Evolutionary conservation across 1,140 invertebrate genomes (phyloP).

Genomic region (Drosophila pectinifera): DNA sequence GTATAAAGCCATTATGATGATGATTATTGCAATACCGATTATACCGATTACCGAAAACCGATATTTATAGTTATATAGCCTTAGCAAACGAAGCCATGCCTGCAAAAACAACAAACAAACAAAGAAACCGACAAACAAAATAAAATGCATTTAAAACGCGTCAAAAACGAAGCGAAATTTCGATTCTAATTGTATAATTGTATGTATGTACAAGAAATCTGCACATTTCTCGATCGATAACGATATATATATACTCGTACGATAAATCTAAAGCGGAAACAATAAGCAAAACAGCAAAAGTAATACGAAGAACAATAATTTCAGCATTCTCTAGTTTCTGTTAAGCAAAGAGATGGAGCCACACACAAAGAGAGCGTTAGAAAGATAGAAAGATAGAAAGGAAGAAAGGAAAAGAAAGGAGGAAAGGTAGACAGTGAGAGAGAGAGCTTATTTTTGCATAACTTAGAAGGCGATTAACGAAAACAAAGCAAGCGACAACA

Average conservation of each 20-base stretch:
- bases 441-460: constrained; percentile 53
- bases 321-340: constrained; percentile 69
- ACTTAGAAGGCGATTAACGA: constrained; percentile 21
- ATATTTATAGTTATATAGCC: constrained; percentile 47
- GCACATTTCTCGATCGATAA: constrained; percentile 47
- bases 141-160: constrained; percentile 72
- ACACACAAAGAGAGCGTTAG: background rate
- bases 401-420: background rate
- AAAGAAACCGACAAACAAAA: constrained; percentile 60
- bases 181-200: constrained; percentile 50
- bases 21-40: constrained; percentile 38
- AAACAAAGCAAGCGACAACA: constrained; percentile 18
- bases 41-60: constrained; percentile 23
- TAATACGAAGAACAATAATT: constrained; percentile 77
- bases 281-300: constrained; percentile 65
- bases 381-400: background rate
- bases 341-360: constrained; percentile 43
- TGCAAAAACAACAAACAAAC: constrained; percentile 36
- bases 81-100: constrained; percentile 50
- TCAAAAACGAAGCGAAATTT: constrained; percentile 57
- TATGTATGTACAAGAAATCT: constrained; percentile 34
- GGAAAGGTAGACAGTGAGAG: constrained; percentile 9
- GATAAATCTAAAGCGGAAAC: constrained; percentile 48
- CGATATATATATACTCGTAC: constrained; percentile 28
- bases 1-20: constrained; percentile 29